phyloP scores from a whole-genome alignment of 2,797 vertebrate genomes.

The Chaenodraco wilsoni region DNA sequence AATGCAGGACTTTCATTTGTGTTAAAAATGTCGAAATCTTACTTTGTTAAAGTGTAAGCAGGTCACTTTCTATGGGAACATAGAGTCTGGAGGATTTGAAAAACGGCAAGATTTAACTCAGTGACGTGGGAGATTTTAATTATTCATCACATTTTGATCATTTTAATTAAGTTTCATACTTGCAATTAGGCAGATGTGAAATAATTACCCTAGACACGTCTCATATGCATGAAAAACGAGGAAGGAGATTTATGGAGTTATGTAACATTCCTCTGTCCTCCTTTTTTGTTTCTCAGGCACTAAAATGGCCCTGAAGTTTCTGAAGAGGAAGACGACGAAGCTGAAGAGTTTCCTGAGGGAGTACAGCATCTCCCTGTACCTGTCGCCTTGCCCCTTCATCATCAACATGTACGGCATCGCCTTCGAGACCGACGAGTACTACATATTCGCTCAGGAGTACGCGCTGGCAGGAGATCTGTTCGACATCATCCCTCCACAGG shows the following conservation, averaged over 20 bases:
- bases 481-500: constrained; percentile 88
- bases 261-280: constrained; percentile 18
- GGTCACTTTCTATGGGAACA: constrained; percentile 2
- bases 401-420: constrained; percentile 87
- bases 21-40: too few relatives aligned
- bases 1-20: too few relatives aligned
- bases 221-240: constrained; percentile 11
- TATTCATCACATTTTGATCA: constrained; percentile 44
- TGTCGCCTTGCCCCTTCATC: constrained; percentile 86
- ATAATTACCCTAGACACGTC: constrained; percentile 47
- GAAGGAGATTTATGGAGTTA: constrained; percentile 16
- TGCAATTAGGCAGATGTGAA: constrained; percentile 31
- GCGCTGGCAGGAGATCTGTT: constrained; percentile 86
- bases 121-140: constrained; percentile 35
- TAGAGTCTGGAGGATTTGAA: constrained; percentile 30
- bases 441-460: constrained; percentile 87
- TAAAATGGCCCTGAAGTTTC: constrained; percentile 87
- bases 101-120: constrained; percentile 27
- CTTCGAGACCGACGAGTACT: constrained; percentile 85
- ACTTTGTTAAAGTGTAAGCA: too few relatives aligned
- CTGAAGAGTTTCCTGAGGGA: constrained; percentile 86
- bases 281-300: constrained; percentile 71
- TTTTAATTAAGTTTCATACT: constrained; percentile 53
- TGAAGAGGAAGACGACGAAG: constrained; percentile 86
- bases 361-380: constrained; percentile 86